Percentiles rank a stretch among this genome's conserved stretches.
These are phyloP conservation scores for Tapirus terrestris DNA, from an alignment of 2,113 vertebrate genomes.

Conservation along the genomic window DNA sequence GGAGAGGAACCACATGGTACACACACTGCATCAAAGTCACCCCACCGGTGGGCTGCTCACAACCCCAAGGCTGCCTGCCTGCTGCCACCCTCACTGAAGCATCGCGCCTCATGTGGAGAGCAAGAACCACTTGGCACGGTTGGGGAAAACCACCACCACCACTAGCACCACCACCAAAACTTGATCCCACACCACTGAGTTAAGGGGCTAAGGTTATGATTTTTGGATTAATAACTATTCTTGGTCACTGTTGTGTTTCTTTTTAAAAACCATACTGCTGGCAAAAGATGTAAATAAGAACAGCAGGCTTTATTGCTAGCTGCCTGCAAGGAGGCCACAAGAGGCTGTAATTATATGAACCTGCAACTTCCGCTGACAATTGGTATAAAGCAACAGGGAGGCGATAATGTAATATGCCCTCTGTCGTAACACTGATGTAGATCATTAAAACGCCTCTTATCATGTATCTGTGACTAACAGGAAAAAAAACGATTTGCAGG, in stretches of 20 bases:
- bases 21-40: not conserved
- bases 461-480: constrained; percentile 67
- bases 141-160: not conserved
- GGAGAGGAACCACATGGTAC: constrained; percentile 71
- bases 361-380: constrained; percentile 66
- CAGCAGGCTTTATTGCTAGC: constrained; percentile 75
- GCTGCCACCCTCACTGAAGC: not conserved
- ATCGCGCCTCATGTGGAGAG: not conserved
- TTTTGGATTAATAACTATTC: constrained; percentile 82
- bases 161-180: not conserved
- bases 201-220: constrained; percentile 60
- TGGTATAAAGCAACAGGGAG: constrained; percentile 73
- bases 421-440: constrained; percentile 26
- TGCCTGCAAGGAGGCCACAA: constrained; percentile 63
- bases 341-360: constrained; percentile 76
- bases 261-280: constrained; percentile 67
- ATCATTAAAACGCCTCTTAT: constrained; percentile 73
- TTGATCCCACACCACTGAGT: not conserved
- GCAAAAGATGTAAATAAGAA: constrained; percentile 77
- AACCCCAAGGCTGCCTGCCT: not conserved
- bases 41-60: not conserved
- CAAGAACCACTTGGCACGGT: not conserved
- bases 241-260: constrained; percentile 62
- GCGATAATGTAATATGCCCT: constrained; percentile 63
- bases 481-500: constrained; percentile 68